Base-by-base conservation (phyloP, 2,888 invertebrate species). In the Sarcophaga variegata region DNA sequence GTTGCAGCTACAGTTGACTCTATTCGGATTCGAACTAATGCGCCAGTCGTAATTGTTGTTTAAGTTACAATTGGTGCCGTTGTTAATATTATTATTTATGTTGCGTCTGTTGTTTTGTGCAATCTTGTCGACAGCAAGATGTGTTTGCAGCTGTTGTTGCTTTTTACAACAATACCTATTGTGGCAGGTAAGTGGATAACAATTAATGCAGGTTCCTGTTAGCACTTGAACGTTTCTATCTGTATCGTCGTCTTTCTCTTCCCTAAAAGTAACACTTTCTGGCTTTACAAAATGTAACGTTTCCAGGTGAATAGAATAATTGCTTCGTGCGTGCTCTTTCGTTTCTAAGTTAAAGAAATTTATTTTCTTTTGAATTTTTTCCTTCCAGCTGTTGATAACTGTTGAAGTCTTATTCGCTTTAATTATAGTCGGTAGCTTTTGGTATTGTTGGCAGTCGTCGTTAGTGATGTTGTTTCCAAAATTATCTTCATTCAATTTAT, bases 221-320 rank as follows among this genome's bases (percentile, higher is more conserved):
- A 89, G 84, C 83, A 81, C 45, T 74, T 37, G 10, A 72, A 22
- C 77, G 37, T 14, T 25, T 4, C 12, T 67, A n/a, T 64, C 77
- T 25, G 12, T 54, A 54, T 54, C 54, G 14, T 54, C 17, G 17
- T 14, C 54, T 0, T 54, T 14, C 4, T 54, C 54, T 54, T 54
- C 17, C 2, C 54, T 4, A 12, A 14, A 1, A 14, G 14, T 49
- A 14, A 49, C 14, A 14, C 60, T 27, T 69, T 77, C 49, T 59
- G 69, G 63, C 88, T 86, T 88, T 88, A 89, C 85, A 70, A 89
- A 87, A 88, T 88, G 86, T 81, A 54, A 54, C n/a, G 74, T 54
- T 64, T 78, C 54, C 49, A 70, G 59, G 66, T 22, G 4, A 49
- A 81, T 14, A 1, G 1, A 54, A 22, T 71, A 64, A 37, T 76